Evolutionary conservation across 2,888 invertebrate genomes (phyloP).

Genomic region (Drosophila recens): DNA sequence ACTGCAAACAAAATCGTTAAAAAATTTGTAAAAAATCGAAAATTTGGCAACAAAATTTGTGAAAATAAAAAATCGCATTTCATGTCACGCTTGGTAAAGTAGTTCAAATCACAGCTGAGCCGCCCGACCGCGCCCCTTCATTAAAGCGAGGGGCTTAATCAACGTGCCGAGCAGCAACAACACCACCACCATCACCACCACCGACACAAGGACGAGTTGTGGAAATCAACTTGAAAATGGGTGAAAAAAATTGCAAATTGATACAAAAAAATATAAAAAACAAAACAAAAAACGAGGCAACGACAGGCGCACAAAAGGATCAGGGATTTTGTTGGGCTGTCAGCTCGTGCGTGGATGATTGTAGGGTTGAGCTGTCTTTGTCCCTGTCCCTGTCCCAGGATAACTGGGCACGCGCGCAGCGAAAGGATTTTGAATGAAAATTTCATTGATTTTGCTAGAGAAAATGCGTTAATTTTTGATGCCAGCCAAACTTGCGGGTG

Average conservation of each 20-base stretch:
- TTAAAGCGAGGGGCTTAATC: conserved; percentile 65
- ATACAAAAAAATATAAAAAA: conserved; percentile 71
- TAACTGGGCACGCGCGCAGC: conserved; percentile 70
- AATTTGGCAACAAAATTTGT: conserved; percentile 35
- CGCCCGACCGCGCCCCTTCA: conserved; percentile 68
- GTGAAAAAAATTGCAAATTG: conserved; percentile 75
- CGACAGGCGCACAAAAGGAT: conserved; percentile 71
- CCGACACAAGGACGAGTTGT: conserved; percentile 45
- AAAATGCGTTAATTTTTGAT: conserved; percentile 62
- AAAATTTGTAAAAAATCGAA: conserved; percentile 51
- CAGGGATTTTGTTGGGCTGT: conserved; percentile 51
- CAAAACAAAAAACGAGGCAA: conserved; percentile 50
- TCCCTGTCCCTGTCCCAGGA: conserved; percentile 14
- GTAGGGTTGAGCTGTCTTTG: conserved; percentile 72
- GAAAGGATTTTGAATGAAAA: conserved; percentile 70
- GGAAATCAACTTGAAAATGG: conserved; percentile 78
- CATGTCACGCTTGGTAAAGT: conserved; percentile 71
- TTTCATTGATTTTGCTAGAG: conserved; percentile 59
- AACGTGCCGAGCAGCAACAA: conserved; percentile 41
- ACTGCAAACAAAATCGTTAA: conserved; percentile 49
- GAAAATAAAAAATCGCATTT: conserved; percentile 57
- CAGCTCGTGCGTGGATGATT: conserved; percentile 81
- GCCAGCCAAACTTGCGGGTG: conserved; percentile 53
- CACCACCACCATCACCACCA: conserved; percentile 33
- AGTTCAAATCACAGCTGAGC: conserved; percentile 68